Conservation (phyloP, 2,113 vertebrate genomes). For the Phylloscopus trochilus region DNA sequence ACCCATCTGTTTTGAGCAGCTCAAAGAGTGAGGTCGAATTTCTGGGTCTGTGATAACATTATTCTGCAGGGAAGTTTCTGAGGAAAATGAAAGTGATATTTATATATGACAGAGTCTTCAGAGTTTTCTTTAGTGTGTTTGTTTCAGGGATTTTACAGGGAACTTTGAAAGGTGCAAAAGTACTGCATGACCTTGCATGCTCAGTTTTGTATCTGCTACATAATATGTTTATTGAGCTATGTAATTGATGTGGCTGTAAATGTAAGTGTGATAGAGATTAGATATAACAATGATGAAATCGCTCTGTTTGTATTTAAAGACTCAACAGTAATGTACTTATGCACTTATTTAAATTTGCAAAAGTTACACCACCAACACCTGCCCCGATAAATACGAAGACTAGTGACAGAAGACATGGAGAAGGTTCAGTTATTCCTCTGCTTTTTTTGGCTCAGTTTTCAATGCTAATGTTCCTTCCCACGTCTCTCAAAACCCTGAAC, state of each 20-base stretch:
- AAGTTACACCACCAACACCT: fast-evolving
- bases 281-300: neutral
- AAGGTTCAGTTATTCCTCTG: neutral
- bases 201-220: neutral
- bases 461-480: neutral
- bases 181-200: neutral
- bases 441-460: neutral
- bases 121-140: conserved; percentile 26
- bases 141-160: conserved; percentile 10
- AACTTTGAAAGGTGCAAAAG: neutral
- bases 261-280: neutral
- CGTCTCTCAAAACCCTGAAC: neutral
- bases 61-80: conserved; percentile 33
- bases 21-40: conserved; percentile 23
- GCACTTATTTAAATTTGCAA: neutral
- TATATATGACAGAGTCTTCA: conserved; percentile 19
- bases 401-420: neutral
- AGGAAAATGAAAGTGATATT: conserved; percentile 51
- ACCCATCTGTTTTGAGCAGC: conserved; percentile 15
- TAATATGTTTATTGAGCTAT: neutral
- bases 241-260: neutral
- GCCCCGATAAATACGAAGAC: neutral
- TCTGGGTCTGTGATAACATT: conserved; percentile 12
- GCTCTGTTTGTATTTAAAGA: neutral
- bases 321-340: neutral